Evolutionary conservation across 2,888 invertebrate genomes (phyloP), one percentile per base, ranked within the genome.

Genomic region (Xylota segnis): DNA sequence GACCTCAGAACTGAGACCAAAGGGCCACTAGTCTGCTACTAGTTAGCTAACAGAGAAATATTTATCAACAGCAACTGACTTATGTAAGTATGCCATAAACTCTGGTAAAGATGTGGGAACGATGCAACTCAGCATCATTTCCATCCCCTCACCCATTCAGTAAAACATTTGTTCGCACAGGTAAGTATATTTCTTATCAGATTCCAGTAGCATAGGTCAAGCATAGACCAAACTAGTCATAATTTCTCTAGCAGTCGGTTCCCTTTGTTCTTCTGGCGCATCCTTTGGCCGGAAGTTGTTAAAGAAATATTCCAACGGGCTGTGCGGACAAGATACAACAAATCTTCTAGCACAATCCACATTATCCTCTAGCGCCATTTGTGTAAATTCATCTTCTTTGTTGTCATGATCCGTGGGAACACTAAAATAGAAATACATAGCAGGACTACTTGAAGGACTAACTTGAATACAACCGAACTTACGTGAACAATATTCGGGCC

Each of bases 401-500:
- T n/a, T 34, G 14, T 77, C 72, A 43, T 86, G 82, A 9, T 86
- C 81, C 14, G 68, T 72, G 4, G 86, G 86, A 50, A 86, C 66
- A 5, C 84, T 86, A 18, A 27, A 65, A 43, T 10, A 5, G 6
- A 59, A 37, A 14, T 0, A 16, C 7, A 40, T 32, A 32, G 6
- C n/a, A 2, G 7, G 2, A 9, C 4, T n/a, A 5, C 1, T 14
- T 3, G 50, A 18, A 16, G 10, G 7, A 7, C 29, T 40, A 5
- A 37, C 5, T 29, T 27, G 5, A 9, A 37, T 0, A 43, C 0
- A 1, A 29, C 45, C 14, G 0, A n/a, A 0, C 56, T 45, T 77
- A 86, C 86, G 86, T 86, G 29, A 86, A 86, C 12, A 86, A 23
- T 27, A 86, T 86, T 4, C 86, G 56, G 1, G 82, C 68, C 0